Percentiles rank a stretch among this genome's conserved stretches.
phyloP scores from a whole-genome alignment of 1,140 invertebrate species.

The Temnothorax longispinosus region DNA sequence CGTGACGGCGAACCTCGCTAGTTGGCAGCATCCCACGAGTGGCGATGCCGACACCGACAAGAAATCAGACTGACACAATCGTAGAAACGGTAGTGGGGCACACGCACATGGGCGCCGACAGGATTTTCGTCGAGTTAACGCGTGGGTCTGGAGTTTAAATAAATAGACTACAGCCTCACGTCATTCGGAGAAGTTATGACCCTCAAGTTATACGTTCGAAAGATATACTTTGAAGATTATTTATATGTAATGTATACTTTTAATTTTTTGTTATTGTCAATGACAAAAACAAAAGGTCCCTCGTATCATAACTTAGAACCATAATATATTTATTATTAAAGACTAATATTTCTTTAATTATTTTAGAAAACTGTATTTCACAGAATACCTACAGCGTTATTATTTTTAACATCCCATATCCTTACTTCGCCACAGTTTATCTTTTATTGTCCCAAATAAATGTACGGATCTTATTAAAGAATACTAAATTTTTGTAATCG shows the following conservation, averaged over 20 bases:
- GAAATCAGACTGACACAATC: constrained; percentile 54
- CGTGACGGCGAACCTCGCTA: constrained; percentile 46
- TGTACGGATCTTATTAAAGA: not conserved
- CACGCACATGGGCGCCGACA: constrained; percentile 24
- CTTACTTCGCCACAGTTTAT: not conserved
- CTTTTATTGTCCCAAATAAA: not conserved
- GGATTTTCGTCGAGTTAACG: constrained; percentile 16
- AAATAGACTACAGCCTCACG: not conserved
- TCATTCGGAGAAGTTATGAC: not conserved
- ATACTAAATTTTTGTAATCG: not conserved
- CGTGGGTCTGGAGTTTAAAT: not conserved
- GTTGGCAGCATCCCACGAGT: constrained; percentile 75
- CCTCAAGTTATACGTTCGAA: not conserved
- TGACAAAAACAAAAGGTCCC: not conserved
- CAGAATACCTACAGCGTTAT: not conserved
- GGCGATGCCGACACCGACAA: constrained; percentile 43
- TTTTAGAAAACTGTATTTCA: not conserved
- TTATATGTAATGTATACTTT: not conserved
- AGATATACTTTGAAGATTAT: not conserved
- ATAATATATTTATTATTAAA: not conserved
- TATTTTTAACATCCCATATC: not conserved
- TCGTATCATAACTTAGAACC: not conserved
- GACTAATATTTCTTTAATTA: not conserved
- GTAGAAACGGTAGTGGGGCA: constrained; percentile 61
- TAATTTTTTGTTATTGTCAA: not conserved